Percentiles rank a stretch among this genome's conserved stretches.
phyloP scores from a whole-genome alignment of 1,140 invertebrate species.

The Thaumetopoea pityocampa region DNA sequence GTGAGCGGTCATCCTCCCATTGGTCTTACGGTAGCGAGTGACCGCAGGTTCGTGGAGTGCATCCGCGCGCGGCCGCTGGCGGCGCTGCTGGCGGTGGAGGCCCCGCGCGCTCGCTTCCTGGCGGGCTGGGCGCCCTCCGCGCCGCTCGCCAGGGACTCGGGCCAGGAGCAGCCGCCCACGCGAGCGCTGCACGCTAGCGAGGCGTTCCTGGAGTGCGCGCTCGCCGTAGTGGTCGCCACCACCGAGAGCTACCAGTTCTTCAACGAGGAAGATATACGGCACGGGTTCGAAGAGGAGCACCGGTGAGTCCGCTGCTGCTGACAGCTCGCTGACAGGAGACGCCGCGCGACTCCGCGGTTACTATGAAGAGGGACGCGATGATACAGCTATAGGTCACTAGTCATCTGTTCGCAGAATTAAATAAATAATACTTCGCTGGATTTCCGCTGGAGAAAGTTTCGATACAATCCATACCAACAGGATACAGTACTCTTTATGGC shows the following conservation, averaged over 20 bases:
- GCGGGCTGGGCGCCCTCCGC: constrained; percentile 72
- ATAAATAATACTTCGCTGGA: too few species aligned
- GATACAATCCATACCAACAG: too few species aligned
- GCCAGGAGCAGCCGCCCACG: constrained; percentile 77
- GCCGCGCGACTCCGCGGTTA: too few species aligned
- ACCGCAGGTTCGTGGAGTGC: constrained; percentile 76
- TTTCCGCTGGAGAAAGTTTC: too few species aligned
- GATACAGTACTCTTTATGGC: too few species aligned
- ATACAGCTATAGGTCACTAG: too few species aligned
- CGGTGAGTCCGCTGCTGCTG: constrained; percentile 28
- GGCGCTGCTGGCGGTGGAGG: constrained; percentile 78
- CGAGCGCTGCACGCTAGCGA: constrained; percentile 82
- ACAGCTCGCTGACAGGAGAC: too few species aligned
- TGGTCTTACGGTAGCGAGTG: not conserved
- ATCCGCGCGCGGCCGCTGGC: constrained; percentile 78
- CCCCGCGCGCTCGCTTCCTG: constrained; percentile 80
- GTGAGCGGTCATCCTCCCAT: too few species aligned
- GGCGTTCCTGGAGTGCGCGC: constrained; percentile 81
- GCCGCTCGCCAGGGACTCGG: constrained; percentile 81
- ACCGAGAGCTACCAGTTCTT: constrained; percentile 87
- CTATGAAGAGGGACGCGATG: too few species aligned
- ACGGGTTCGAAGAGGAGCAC: constrained; percentile 86
- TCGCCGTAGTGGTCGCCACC: constrained; percentile 83
- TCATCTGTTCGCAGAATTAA: too few species aligned
- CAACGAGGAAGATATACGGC: constrained; percentile 84